Base-by-base conservation (phyloP, 2,113 vertebrate genomes). In the Anhinga rufa region DNA sequence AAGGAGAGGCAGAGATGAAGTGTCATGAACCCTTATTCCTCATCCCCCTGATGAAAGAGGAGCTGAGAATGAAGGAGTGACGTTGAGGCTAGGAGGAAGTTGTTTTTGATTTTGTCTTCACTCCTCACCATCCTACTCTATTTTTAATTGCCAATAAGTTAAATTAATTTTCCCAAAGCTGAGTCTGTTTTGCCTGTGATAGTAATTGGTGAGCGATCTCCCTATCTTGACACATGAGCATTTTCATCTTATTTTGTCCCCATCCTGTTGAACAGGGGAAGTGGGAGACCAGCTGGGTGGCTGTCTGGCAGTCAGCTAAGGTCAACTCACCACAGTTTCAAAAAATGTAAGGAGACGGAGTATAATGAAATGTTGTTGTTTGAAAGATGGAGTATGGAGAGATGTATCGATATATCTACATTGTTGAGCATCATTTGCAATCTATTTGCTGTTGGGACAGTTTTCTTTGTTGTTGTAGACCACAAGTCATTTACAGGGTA, bases 1-100 rank as follows among this genome's bases (percentile, higher is more conserved):
- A 70, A 82, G 34, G 17, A 72, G 7, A 62, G 19, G 4, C 2
- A 44, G 34, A 88, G 7, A 28, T 0, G 0, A 84, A 40, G 7
- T n/a, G 31, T 20, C 4, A 6, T 19, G 11, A 77, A 17, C 48
- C 2, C 4, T 4, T 19, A 21, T 42, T 93, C 48, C 14, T 71
- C 38, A 38, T 76, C 11, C 2, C 13, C 3, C 17, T 82, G 10
- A 40, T 40, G 5, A 42, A 22, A 82, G 19, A 79, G 6, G 6
- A 51, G 7, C 19, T 80, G 52, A 71, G 17, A 80, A 72, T 32
- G 34, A 55, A 54, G 4, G 28, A 58, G 7, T 20, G 9, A 65
- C 1, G 6, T 19, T 66, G 17, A 86, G 2, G 16, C 20, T 28
- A 75, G 9, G 5, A 2, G 6, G 12, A 88, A 46, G 4, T 12